Evolutionary conservation across 2,888 invertebrate species (phyloP), one percentile per base, ranked within the genome.

Genomic region (Diaprepes abbreviatus): DNA sequence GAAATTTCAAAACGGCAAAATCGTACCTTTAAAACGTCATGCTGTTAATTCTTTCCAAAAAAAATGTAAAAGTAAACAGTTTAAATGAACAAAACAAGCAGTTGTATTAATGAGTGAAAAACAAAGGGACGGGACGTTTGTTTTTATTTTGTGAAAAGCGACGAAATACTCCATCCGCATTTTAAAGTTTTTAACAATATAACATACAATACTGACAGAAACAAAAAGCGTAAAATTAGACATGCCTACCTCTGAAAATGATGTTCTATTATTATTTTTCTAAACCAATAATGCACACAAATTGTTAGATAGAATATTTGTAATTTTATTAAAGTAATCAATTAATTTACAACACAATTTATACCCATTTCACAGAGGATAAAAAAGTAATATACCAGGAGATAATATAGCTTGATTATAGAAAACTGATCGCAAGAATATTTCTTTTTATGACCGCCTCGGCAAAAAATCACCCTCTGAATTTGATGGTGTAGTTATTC

Each of bases 181-280:
- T 63, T 48, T 62, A 6, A 68, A 63, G 43, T 62, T 36, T 40
- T 24, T 4, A 64, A 71, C 69, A 62, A 73, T 70, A 77, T 78
- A 79, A 83, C 82, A 83, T 82, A 83, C 83, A 82, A 79, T 81
- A 81, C 78, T 80, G 81, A 79, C 81, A 80, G 82, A 79, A 79
- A 82, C 82, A 81, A 76, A 78, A 80, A 79, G 69, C 69, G 50
- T 52, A 52, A 54, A 57, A 64, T 63, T 64, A 69, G 33, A 69
- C 64, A 69, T 69, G 64, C 69, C 58, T 5, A 69, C 58, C 31
- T 48, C 40, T 59, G 57, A 9, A 63, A 48, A 57, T 64, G 58
- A 52, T 38, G 21, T 57, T 43, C 38, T 62, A 48, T 36, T 36
- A 21, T 54, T 67, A 52, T 31, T 43, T 21, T 55, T 12, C 38